Conservation (phyloP, 2,888 invertebrate genomes). For the Sarcophaga carnaria region DNA sequence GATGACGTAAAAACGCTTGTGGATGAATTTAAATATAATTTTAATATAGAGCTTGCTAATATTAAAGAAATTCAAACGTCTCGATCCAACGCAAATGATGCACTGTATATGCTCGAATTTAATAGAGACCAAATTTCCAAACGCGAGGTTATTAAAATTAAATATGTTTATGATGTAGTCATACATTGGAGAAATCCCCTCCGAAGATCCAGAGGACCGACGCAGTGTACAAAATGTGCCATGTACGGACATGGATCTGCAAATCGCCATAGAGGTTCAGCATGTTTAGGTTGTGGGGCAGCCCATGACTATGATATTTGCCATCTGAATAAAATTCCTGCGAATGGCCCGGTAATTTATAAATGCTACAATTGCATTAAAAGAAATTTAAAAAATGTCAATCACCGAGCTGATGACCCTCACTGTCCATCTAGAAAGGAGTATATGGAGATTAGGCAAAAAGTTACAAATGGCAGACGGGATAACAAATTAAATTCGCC, state of each 20-base stretch:
- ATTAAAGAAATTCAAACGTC: neutral
- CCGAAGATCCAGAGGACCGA: neutral
- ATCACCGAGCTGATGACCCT: too few relatives aligned
- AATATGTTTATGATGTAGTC: conserved; percentile 4
- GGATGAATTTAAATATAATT: neutral
- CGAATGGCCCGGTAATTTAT: neutral
- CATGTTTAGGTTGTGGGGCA: conserved; percentile 3
- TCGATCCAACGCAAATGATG: neutral
- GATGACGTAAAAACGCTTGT: neutral
- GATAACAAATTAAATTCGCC: neutral
- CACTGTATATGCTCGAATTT: conserved; percentile 7
- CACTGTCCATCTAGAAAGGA: too few relatives aligned
- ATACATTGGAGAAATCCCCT: neutral
- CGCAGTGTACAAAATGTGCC: neutral
- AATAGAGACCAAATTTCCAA: conserved; percentile 3
- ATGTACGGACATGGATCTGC: neutral
- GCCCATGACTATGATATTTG: neutral
- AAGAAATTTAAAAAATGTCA: too few relatives aligned
- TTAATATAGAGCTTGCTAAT: neutral
- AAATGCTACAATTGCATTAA: too few relatives aligned
- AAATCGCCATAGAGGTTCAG: neutral
- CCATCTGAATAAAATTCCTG: neutral
- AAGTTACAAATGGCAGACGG: neutral
- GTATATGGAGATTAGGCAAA: conserved; percentile 6
- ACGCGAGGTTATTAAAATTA: neutral